These are phyloP conservation scores for Epinotia nisella DNA, from an alignment of 2,888 invertebrate genomes.

Conservation along the genomic window DNA sequence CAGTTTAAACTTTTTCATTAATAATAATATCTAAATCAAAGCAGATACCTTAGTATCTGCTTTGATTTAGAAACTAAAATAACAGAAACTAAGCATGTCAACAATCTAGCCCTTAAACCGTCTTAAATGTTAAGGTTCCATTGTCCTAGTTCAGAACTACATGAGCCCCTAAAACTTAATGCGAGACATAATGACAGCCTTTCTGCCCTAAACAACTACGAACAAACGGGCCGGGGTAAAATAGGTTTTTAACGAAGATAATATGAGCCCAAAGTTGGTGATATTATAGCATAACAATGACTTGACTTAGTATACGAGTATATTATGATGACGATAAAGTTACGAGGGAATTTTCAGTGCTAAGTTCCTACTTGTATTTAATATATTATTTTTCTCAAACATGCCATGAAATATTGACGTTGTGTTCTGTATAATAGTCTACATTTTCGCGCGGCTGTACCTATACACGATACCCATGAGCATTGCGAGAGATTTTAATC, in stretches of 20 bases:
- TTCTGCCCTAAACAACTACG: conserved; percentile 36
- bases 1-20: no score
- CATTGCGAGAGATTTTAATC: no score
- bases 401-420: no score
- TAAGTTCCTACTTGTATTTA: not conserved
- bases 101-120: conserved; percentile 3
- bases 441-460: no score
- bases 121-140: conserved; percentile 16
- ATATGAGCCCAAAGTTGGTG: conserved; percentile 19
- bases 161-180: conserved; percentile 39
- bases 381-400: no score
- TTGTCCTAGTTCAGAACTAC: conserved; percentile 40
- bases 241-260: conserved; percentile 42
- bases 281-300: not conserved
- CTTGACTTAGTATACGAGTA: no score
- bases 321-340: no score
- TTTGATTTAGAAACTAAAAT: conserved; percentile 11
- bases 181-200: conserved; percentile 37
- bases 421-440: no score
- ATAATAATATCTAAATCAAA: no score
- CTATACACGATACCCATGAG: no score
- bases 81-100: conserved; percentile 5
- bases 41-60: no score
- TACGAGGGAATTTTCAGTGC: not conserved
- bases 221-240: conserved; percentile 31